These are phyloP conservation scores for Serripes groenlandicus DNA, from an alignment of 2,888 invertebrate species.

Conservation along the genomic window DNA sequence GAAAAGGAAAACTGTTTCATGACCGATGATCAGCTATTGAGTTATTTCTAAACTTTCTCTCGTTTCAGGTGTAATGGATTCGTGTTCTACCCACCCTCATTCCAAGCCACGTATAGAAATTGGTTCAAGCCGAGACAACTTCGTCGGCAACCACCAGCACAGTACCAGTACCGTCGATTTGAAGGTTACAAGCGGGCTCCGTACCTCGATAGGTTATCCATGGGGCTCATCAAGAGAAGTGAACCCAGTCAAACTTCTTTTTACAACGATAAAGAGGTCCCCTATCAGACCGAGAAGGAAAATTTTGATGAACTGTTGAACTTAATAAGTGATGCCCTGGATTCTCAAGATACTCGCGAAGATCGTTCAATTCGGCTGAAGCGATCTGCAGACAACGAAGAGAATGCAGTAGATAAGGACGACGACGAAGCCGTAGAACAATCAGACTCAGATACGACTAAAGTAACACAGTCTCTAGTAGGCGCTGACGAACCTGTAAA, in stretches of 20 bases:
- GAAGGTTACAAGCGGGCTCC: constrained; percentile 28
- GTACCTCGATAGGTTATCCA: constrained; percentile 41
- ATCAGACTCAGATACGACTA: not conserved
- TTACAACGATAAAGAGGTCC: not conserved
- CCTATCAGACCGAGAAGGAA: not conserved
- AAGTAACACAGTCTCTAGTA: not conserved
- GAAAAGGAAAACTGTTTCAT: too few relatives aligned
- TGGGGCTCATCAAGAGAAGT: constrained; percentile 46
- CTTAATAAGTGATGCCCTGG: not conserved
- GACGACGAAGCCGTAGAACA: not conserved
- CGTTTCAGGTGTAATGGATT: constrained; percentile 22
- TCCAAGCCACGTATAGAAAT: constrained; percentile 3
- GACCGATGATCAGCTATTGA: too few relatives aligned
- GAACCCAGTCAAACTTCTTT: not conserved
- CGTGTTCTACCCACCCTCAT: constrained; percentile 25
- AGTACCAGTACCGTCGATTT: constrained; percentile 1
- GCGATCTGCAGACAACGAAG: not conserved
- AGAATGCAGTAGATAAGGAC: not conserved
- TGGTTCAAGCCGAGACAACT: not conserved
- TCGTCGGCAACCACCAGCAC: not conserved
- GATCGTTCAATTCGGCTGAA: not conserved
- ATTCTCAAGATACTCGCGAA: not conserved
- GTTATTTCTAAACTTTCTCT: not conserved
- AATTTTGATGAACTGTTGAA: not conserved
- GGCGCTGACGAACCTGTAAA: too few relatives aligned